phyloP scores from a whole-genome alignment of 1,140 invertebrate species.

The Tetragnatha versicolor region DNA sequence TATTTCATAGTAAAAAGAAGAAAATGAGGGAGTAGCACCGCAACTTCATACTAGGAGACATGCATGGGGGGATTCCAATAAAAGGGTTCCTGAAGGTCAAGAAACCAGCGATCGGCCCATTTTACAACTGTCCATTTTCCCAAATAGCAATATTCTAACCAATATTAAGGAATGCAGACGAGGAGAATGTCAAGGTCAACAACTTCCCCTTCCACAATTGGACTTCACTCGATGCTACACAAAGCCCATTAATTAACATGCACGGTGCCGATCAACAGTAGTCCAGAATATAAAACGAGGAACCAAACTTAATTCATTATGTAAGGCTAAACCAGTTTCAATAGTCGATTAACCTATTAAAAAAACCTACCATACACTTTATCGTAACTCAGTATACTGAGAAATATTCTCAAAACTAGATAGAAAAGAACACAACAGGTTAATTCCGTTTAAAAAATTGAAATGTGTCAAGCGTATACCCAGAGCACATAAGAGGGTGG shows the following conservation, averaged over 20 bases:
- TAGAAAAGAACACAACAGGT: no score
- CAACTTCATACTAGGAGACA: background rate
- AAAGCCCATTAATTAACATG: background rate
- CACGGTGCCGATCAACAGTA: background rate
- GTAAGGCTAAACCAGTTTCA: slow-evolving; percentile 20
- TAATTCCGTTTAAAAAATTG: no score
- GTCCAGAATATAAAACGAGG: background rate
- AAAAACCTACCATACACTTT: no score
- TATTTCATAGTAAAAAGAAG: background rate
- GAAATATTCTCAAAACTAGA: no score
- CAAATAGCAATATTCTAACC: background rate
- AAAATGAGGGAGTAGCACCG: background rate
- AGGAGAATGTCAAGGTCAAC: slow-evolving; percentile 44
- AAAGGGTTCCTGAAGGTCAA: background rate
- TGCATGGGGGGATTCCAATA: background rate
- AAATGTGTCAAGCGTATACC: no score
- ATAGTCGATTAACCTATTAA: no score
- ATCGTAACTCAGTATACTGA: no score
- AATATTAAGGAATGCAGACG: slow-evolving; percentile 18
- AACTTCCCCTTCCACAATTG: background rate
- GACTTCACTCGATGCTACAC: background rate
- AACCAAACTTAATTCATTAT: slow-evolving; percentile 7
- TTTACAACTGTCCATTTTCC: background rate
- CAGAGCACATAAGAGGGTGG: no score
- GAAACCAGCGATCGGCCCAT: background rate